These are phyloP conservation scores for Dysmachus trigonus DNA, from an alignment of 2,888 invertebrate genomes.

Conservation along the genomic window DNA sequence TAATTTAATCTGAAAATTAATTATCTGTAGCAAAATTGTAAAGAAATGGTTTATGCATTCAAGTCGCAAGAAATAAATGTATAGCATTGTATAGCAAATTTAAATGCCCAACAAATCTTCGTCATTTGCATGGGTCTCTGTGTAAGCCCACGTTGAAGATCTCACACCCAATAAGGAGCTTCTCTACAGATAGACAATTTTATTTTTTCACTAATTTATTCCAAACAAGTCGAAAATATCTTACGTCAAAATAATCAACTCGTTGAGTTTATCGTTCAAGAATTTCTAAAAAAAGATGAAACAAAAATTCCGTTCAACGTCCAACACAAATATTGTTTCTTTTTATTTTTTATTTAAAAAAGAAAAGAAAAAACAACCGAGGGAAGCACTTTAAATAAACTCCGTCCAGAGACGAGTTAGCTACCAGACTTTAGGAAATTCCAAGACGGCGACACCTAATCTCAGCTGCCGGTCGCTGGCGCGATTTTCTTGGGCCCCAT, in stretches of 20 bases:
- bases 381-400: not conserved
- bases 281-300: slow-evolving; percentile 22
- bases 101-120: not conserved
- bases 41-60: not conserved
- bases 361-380: too few relatives aligned
- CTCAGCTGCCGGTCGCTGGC: not conserved
- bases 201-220: slow-evolving; percentile 15
- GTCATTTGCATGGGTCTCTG: not conserved
- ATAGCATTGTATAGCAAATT: not conserved
- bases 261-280: slow-evolving; percentile 18
- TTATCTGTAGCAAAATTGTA: not conserved
- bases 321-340: slow-evolving; percentile 12
- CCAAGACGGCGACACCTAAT: slow-evolving; percentile 25
- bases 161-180: slow-evolving; percentile 22
- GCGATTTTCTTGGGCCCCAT: not conserved
- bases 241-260: slow-evolving; percentile 17
- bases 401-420: not conserved
- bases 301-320: slow-evolving; percentile 21
- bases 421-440: slow-evolving; percentile 37
- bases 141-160: not conserved
- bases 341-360: not conserved
- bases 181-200: too few relatives aligned
- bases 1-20: not conserved
- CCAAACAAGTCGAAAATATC: slow-evolving; percentile 31
- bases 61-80: not conserved